Evolutionary conservation across 2,797 vertebrate species (phyloP), one percentile per base, ranked within the genome.

Genomic region (Choloepus didactylus): DNA sequence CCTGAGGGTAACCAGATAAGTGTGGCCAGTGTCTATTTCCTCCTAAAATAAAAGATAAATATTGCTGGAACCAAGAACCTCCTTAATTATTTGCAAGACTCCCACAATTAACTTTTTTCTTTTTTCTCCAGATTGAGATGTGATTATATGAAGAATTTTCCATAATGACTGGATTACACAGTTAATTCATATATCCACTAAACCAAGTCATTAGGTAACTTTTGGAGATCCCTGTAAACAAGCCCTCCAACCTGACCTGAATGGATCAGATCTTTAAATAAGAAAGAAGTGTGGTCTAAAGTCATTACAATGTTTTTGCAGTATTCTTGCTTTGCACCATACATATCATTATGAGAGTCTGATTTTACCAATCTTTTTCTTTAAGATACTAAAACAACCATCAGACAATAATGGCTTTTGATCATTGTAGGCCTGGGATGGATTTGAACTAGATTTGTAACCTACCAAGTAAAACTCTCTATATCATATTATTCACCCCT

Each of bases 161-260:
- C 69, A 77, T 62, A 84, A 69, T 76, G 60, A n/a, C 11, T 64
- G 9, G 93, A 91, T 31, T 75, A 46, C 6, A 95, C 9, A 83
- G 29, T 94, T 77, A 70, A 54, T 67, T 95, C 60, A 41, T n/a
- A 88, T 88, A 91, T 92, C 38, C 41, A 93, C n/a, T 59, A 31
- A 90, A 56, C 11, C n/a, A 31, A 75, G 23, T 18, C 83, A 49
- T 73, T 49, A 70, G 35, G 27, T 91, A 15, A 73, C 12, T 35
- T 25, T 92, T 66, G 41, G 14, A 81, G 27, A 75, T 87, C 3
- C 27, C 29, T 35, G 16, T 73, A 31, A 77, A 54, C n/a, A 38
- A 89, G 9, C 0, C 12, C 4, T 79, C 31, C 76, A 5, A 27
- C 11, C n/a, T 92, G 59, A 91, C 38, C 31, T 56, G 11, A 92